Conservation (phyloP, 2,797 vertebrate species). For the Alexandromys oeconomus region DNA sequence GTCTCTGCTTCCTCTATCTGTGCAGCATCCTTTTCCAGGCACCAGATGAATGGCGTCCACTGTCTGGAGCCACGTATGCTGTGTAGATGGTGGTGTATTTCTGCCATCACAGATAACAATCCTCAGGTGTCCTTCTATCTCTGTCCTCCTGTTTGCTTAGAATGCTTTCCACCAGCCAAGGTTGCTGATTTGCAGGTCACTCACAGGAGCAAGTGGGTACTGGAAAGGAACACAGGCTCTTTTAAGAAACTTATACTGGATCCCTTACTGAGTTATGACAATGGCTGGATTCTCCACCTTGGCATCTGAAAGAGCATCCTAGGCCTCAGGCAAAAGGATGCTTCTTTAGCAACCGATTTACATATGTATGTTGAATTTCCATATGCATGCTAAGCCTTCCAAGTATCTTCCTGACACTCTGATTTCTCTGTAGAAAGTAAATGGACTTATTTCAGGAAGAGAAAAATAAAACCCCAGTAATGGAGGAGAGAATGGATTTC, state of each 20-base stretch:
- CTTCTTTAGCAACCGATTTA: background rate
- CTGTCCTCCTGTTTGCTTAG: background rate
- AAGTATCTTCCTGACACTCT: background rate
- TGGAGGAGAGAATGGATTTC: background rate
- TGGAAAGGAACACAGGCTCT: background rate
- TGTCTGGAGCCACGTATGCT: background rate
- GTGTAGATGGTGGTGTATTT: background rate
- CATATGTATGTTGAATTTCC: background rate
- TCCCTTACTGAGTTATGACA: background rate
- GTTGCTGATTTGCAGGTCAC: background rate
- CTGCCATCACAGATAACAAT: background rate
- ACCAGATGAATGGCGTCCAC: background rate
- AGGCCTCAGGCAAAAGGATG: background rate
- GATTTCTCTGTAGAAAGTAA: conserved; percentile 3
- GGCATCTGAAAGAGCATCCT: background rate
- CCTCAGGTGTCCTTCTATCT: background rate
- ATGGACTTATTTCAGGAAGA: background rate
- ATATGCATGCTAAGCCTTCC: background rate
- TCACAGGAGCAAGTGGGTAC: background rate
- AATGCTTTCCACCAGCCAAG: background rate
- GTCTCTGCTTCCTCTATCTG: background rate
- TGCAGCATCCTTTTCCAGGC: background rate
- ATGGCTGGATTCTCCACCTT: background rate
- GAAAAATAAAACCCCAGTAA: background rate
- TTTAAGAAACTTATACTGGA: background rate